Base-by-base conservation (phyloP, 2,888 invertebrate species). In the Harmothoe impar region DNA sequence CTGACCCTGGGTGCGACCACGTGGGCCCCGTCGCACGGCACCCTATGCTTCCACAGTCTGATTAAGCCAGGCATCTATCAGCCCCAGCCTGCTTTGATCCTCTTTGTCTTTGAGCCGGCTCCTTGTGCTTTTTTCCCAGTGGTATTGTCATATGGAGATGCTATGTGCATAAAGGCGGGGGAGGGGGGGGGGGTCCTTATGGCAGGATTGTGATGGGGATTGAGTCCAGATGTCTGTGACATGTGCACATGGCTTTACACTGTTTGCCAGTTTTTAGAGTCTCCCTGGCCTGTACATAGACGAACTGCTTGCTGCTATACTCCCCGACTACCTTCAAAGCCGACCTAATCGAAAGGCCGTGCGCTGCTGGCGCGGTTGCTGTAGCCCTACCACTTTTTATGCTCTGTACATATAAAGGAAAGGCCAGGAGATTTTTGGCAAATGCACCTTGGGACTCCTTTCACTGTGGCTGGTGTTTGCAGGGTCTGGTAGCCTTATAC, bases 1-100 rank as follows among this genome's bases (percentile, higher is more conserved):
- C 15, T 43, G 81, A 43, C 81, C 81, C 81, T 17, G 35, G 17
- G 15, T 29, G n/a, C 81, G 81, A 81, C 81, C 81, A 33, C 35
- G 62, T 62, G 62, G 62, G 62, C 62, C 29, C 72, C 15, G 72
- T 29, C 72, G 62, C n/a, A 23, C 72, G n/a, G 29, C 72, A 3
- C 72, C 72, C 72, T 29, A 29, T 29, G 29, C 62, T 5, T n/a
- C 72, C 72, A 15, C 12, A 25, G 0, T 15, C 72, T 72, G 72
- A 72, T 72, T 72, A 72, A 29, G 72, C 72, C 29, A 25, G 72
- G 72, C 72, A 72, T 72, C 72, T 72, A 23, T n/a, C 72, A 15
- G 72, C 3, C 29, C n/a, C 31, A 20, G 72, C 25, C 29, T 29
- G 5, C 29, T 72, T 72, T 72, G 72, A 72, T 72, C 15, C 72